A percentile compares a stretch with the other conserved stretches of the same genome.
Conservation (phyloP, 1,140 invertebrate genomes). For the Bemisia tabaci region DNA sequence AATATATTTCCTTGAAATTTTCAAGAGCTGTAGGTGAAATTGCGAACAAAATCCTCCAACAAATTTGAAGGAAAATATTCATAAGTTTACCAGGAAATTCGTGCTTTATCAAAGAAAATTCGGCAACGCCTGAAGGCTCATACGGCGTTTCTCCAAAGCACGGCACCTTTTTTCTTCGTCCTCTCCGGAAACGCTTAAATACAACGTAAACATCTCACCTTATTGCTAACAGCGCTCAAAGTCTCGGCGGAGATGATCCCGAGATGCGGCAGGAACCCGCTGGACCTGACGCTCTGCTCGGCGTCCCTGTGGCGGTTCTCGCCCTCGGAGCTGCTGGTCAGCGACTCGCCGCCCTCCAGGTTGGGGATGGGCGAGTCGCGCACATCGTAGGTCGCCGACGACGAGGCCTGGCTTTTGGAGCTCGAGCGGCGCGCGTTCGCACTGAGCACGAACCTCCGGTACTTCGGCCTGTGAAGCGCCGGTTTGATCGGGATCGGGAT, state of each 20-base stretch:
- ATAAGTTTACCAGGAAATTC: too few species aligned
- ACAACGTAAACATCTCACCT: too few species aligned
- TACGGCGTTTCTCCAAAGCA: too few species aligned
- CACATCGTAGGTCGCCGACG: background rate
- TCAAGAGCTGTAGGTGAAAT: too few species aligned
- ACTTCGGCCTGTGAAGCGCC: constrained; percentile 18
- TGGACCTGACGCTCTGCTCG: background rate
- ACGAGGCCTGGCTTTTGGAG: background rate
- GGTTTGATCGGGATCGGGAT: constrained; percentile 23
- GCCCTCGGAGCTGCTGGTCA: constrained; percentile 23
- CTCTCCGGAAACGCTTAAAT: too few species aligned
- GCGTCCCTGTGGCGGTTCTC: constrained; percentile 9
- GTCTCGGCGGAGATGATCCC: background rate
- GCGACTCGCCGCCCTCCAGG: constrained; percentile 21
- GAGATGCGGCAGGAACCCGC: background rate
- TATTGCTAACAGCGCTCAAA: background rate
- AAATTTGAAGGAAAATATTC: too few species aligned
- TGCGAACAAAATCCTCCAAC: too few species aligned
- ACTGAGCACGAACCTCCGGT: constrained; percentile 6
- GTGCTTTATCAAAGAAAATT: too few species aligned
- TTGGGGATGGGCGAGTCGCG: constrained; percentile 15
- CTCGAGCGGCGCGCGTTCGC: background rate
- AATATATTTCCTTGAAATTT: too few species aligned
- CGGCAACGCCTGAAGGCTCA: too few species aligned
- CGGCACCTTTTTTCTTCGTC: too few species aligned